Base-by-base conservation (phyloP, 2,888 invertebrate genomes). In the Anoncus sp. region DNA sequence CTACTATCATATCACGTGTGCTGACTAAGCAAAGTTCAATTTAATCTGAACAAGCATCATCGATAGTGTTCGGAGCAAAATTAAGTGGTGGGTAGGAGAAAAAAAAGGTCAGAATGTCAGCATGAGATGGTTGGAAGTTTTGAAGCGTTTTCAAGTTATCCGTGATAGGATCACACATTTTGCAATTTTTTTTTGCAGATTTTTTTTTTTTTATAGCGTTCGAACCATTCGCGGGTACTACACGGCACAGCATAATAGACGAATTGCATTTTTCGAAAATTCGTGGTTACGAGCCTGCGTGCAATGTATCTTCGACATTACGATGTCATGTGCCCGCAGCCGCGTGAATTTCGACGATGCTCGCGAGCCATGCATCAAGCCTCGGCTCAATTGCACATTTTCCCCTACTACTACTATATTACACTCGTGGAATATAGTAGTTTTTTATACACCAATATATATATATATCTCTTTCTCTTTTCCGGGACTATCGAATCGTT, bases 331-430 rank as follows among this genome's bases (percentile, higher is more conserved):
- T 55, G 49, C 49, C 55, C n/a, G n/a, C n/a, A n/a, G 1, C 10
- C 14, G 20, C 22, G 71, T 55, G 69, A 71, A 69, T 74, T 69
- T 72, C 55, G 43, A 70, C 35, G 60, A 79, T 79, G 76, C 65
- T 51, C 77, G 40, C 60, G 43, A 75, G 73, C 80, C 80, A 82
- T 86, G 78, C 79, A 86, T 86, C 84, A 84, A 83, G 65, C 71
- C 24, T 70, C 76, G 69, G 79, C 75, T 85, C 85, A 82, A 85
- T 85, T 82, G 86, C 84, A 85, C 83, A 81, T 80, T 84, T 82
- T 81, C 82, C 83, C 80, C 77, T 74, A 59, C 81, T 73, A 53
- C 65, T 53, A 16, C 76, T 75, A 81, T 81, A 83, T 82, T 82
- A 80, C 79, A 47, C 71, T 67, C 62, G 63, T 60, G 24, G 49